A percentile compares a stretch with the other conserved stretches of the same genome.
phyloP scores from a whole-genome alignment of 2,888 invertebrate genomes.

The Argyra leucocephala region DNA sequence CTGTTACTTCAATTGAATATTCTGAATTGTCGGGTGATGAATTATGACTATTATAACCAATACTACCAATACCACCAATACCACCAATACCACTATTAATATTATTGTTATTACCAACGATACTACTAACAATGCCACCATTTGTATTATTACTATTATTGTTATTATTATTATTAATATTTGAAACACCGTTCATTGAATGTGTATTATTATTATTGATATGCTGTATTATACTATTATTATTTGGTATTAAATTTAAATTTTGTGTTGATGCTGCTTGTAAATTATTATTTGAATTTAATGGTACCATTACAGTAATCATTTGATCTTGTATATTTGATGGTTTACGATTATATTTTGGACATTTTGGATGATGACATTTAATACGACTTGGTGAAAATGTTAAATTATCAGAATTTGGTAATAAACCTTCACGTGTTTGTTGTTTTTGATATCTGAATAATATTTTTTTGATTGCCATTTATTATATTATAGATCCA shows the following conservation, averaged over 20 bases:
- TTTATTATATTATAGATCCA: too few species aligned
- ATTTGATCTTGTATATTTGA: slow-evolving; percentile 43
- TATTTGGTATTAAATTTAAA: slow-evolving; percentile 10
- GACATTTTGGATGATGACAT: slow-evolving; percentile 43
- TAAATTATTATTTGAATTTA: slow-evolving; percentile 38
- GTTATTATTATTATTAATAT: too few species aligned
- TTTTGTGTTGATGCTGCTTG: slow-evolving; percentile 18
- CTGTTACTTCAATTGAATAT: slow-evolving; percentile 33
- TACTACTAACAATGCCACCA: slow-evolving; percentile 13
- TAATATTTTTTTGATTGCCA: neutral
- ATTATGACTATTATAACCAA: slow-evolving; percentile 25
- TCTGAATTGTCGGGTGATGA: slow-evolving; percentile 44
- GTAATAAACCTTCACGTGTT: slow-evolving; percentile 41
- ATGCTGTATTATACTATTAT: slow-evolving; percentile 14
- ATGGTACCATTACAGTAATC: slow-evolving; percentile 43
- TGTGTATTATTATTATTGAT: slow-evolving; percentile 7
- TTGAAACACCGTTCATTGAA: slow-evolving; percentile 15
- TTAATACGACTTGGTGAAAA: slow-evolving; percentile 44
- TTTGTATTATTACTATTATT: slow-evolving; percentile 18
- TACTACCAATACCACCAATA: slow-evolving; percentile 18
- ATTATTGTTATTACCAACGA: slow-evolving; percentile 25
- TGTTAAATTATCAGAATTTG: slow-evolving; percentile 42
- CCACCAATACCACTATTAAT: slow-evolving; percentile 11
- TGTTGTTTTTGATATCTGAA: slow-evolving; percentile 41
- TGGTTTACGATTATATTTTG: slow-evolving; percentile 40